Evolutionary conservation across 2,113 vertebrate species (phyloP).

Genomic region (Gila orcuttii): DNA sequence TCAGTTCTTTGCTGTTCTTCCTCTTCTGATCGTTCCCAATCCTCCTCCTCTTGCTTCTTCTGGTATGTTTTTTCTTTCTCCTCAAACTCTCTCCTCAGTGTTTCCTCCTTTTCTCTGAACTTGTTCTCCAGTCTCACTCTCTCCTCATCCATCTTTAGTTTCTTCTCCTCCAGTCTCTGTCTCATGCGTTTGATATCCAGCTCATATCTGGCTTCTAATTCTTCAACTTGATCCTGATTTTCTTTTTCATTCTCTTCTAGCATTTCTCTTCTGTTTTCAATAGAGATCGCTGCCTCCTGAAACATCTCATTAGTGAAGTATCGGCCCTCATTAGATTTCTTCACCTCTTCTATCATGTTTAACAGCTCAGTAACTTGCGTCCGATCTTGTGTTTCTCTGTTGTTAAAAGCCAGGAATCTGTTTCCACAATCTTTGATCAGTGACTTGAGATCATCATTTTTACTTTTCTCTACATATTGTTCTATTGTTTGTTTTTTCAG

Average conservation of each 20-base stretch:
- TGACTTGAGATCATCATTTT: neutral
- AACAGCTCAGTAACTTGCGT: constrained; percentile 16
- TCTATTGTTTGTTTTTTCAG: neutral
- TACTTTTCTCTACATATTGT: neutral
- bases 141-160: neutral
- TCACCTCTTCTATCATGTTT: neutral
- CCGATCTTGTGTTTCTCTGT: neutral
- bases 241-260: neutral
- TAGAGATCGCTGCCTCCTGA: neutral
- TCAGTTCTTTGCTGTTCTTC: neutral
- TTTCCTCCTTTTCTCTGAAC: neutral
- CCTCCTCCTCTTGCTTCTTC: neutral
- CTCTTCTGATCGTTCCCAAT: neutral
- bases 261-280: neutral
- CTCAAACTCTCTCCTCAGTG: constrained; percentile 1
- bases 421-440: constrained; percentile 33
- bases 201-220: neutral
- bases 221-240: neutral
- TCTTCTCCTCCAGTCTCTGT: neutral
- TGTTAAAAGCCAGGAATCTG: too few species aligned
- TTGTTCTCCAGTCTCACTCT: neutral
- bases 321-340: neutral
- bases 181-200: neutral
- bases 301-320: constrained; percentile 45
- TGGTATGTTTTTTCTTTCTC: constrained; percentile 13